Evolutionary conservation across 2,113 vertebrate genomes (phyloP), one percentile per base, ranked within the genome.

Genomic region (Strix aluco): DNA sequence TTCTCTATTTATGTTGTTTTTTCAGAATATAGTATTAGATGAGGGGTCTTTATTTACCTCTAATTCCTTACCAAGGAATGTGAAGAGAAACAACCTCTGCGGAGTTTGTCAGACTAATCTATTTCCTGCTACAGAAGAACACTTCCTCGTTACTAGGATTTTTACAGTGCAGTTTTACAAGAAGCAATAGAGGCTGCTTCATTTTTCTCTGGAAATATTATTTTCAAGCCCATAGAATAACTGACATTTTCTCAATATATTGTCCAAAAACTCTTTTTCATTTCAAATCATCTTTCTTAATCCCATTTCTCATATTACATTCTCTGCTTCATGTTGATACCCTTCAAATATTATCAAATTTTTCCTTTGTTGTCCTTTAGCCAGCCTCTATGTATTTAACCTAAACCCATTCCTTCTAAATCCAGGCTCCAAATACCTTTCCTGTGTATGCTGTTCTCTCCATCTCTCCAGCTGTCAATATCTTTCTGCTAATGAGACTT

Each of bases 251-350:
- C 62, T 77, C 80, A 90, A 90, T 19, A 36, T 27, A 80, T 30
- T 65, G 49, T 34, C 67, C 79, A 70, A 88, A 93, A 92, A 46
- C 55, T 70, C 85, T 30, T 82, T 83, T 55, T 92, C 47, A 85
- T 94, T 96, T 90, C 49, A 36, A 85, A 40, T 34, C 62, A 90
- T 73, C 66, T 80, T 66, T 47, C 71, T 82, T 96, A 96, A 95
- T 93, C 78, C 71, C 49, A 30, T 88, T 90, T 75, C 78, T 93
- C 66, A 77, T 72, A 77, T 58, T 92, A 95, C 75, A 58, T 69
- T 57, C 46, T 55, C 90, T 70, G 78, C 74, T 94, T 88, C 0
- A 0, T 1, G 17, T 22, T 88, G 78, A 95, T 82, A 91, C 25
- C 34, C 62, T 62, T 88, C 62, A 93, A 94, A 46, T 13, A 21